Base-by-base conservation (phyloP, 2,888 invertebrate species). In the Bugula neritina region DNA sequence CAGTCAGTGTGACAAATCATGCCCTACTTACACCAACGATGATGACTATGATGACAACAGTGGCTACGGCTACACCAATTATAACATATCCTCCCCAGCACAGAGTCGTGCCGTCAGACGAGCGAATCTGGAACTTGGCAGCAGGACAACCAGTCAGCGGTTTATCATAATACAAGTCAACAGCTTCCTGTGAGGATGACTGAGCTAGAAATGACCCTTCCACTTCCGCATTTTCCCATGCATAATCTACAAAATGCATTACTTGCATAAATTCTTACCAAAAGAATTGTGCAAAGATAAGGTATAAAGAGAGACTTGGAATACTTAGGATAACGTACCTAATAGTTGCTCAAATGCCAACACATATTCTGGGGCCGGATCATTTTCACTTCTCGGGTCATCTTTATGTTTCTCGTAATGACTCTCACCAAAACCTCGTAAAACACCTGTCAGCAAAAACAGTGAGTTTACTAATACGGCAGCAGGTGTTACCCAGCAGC, bases 381-480 rank as follows among this genome's bases (percentile, higher is more conserved):
- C 63, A 10, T 27, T 31, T 31, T 13, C 3, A 13, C n/a, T 25
- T 13, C n/a, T 25, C 2, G 63, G 63, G 27, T 63, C 27, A 27
- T 63, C 63, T 63, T 63, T 63, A 63, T 63, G 25, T 31, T 27
- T 21, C 13, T 27, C 17, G 34, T 31, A 63, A 10, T 31, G 63
- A n/a, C 63, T 63, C 29, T 27, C 27, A 17, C 5, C 63, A 63
- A 13, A 63, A 63, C 63, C 63, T 31, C 13, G 31, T 13, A 63
- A n/a, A 13, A 63, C 29, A 25, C 63, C 63, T 63, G n/a, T n/a
- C n/a, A n/a, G n/a, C n/a, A n/a, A n/a, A n/a, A n/a, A n/a, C n/a
- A n/a, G n/a, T n/a, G n/a, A n/a, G n/a, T n/a, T n/a, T n/a, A n/a
- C n/a, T n/a, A n/a, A n/a, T n/a, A n/a, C n/a, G n/a, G n/a, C n/a